phyloP scores from a whole-genome alignment of 2,888 invertebrate genomes.

The Bruchidius siliquastri region DNA sequence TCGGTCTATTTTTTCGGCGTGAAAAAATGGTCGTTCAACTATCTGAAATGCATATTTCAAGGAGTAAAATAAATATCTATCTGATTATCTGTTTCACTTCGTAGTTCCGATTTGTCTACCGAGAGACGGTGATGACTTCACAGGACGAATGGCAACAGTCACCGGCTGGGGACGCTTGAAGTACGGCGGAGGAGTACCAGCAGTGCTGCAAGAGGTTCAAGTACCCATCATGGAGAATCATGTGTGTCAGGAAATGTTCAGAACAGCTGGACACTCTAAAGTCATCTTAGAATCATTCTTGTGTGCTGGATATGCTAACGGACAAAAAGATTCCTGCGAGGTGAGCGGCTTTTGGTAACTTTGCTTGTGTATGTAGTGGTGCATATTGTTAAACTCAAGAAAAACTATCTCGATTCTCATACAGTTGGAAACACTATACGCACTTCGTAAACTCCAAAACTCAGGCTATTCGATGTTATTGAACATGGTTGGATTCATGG shows the following conservation, averaged over 20 bases:
- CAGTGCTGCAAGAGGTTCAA: conserved; percentile 84
- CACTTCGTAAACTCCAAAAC: too few relatives aligned
- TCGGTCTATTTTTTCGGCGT: too few relatives aligned
- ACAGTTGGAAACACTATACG: too few relatives aligned
- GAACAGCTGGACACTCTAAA: conserved; percentile 83
- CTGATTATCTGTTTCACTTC: conserved; percentile 19
- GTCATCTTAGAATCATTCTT: conserved; percentile 82
- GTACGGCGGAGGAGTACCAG: conserved; percentile 87
- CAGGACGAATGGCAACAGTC: conserved; percentile 81
- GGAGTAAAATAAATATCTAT: too few relatives aligned
- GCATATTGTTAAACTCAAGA: too few relatives aligned
- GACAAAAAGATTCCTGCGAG: conserved; percentile 90
- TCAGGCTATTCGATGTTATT: too few relatives aligned
- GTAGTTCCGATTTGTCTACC: conserved; percentile 90
- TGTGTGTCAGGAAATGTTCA: conserved; percentile 92
- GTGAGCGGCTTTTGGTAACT: too few relatives aligned
- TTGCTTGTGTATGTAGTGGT: too few relatives aligned
- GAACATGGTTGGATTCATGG: too few relatives aligned
- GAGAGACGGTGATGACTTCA: conserved; percentile 71
- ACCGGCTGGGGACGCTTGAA: conserved; percentile 91
- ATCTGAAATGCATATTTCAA: too few relatives aligned
- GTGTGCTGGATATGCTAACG: conserved; percentile 89
- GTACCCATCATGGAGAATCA: conserved; percentile 89
- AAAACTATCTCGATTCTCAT: too few relatives aligned
- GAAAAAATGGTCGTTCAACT: too few relatives aligned